Conservation (phyloP, 2,113 vertebrate species). For the Pao palembangensis region DNA sequence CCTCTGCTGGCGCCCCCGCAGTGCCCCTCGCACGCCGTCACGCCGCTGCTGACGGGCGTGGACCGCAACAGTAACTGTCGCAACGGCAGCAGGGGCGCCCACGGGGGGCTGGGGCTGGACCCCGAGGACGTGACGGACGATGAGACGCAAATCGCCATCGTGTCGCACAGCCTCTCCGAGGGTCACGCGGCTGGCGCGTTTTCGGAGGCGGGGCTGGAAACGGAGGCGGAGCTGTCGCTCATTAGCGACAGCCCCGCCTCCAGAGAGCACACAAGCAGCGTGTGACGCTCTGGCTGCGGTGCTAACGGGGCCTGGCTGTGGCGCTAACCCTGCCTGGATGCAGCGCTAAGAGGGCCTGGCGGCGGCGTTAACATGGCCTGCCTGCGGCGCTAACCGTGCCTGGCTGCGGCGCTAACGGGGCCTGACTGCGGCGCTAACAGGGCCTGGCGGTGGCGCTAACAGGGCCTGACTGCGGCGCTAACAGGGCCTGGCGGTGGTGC, state of each 20-base stretch:
- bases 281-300: constrained; percentile 66
- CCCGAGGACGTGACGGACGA: constrained; percentile 61
- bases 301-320: background rate
- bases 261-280: constrained; percentile 87
- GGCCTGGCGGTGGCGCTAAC: too few species aligned
- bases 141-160: constrained; percentile 44
- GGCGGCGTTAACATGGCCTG: too few species aligned
- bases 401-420: too few species aligned
- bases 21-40: constrained; percentile 81
- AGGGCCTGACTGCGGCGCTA: too few species aligned
- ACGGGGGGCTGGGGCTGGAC: constrained; percentile 52
- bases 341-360: too few species aligned
- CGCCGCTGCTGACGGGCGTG: constrained; percentile 74
- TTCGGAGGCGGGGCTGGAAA: constrained; percentile 77
- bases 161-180: constrained; percentile 42
- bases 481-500: too few species aligned
- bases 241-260: constrained; percentile 79
- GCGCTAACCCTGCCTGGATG: too few species aligned
- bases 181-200: constrained; percentile 38
- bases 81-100: constrained; percentile 51
- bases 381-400: too few species aligned
- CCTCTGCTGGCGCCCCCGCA: constrained; percentile 69
- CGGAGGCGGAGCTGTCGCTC: constrained; percentile 81
- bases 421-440: too few species aligned
- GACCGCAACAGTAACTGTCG: constrained; percentile 83